Conservation (phyloP, 92 coral and sea anemone genomes). For the Epizoanthus illoricatus region DNA sequence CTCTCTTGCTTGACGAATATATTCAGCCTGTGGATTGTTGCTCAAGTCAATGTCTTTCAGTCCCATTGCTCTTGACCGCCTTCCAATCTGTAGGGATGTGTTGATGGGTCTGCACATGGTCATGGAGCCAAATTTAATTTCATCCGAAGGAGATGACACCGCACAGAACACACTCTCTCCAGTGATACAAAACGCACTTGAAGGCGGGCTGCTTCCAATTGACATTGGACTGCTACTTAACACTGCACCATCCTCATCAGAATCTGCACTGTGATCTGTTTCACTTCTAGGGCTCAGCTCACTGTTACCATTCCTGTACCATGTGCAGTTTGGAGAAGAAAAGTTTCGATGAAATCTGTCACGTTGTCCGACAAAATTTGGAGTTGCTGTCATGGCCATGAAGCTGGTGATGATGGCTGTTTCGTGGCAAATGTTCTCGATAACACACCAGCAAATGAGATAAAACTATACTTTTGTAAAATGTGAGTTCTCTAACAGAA, state of each 20-base stretch:
- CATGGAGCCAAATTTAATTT: neutral
- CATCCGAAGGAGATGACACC: conserved; percentile 21
- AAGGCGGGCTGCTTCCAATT: neutral
- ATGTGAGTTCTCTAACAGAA: too few species aligned
- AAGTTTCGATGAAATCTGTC: conserved; percentile 8
- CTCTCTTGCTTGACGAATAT: conserved; percentile 66
- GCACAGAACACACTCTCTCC: conserved; percentile 31
- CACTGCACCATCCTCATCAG: conserved; percentile 8
- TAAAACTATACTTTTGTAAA: too few species aligned
- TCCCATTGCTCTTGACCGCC: conserved; percentile 65
- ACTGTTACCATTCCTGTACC: conserved; percentile 16
- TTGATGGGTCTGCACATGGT: neutral
- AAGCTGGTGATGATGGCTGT: too few species aligned
- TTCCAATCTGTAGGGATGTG: conserved; percentile 65
- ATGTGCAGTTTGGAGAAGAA: conserved; percentile 14
- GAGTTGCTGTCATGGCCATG: neutral
- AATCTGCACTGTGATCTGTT: neutral
- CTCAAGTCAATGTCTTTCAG: conserved; percentile 73
- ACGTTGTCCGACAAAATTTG: conserved; percentile 5
- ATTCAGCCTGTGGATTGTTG: conserved; percentile 54
- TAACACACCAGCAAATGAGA: too few species aligned
- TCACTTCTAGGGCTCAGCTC: neutral
- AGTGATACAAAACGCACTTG: conserved; percentile 29
- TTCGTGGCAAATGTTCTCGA: too few species aligned
- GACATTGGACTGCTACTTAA: neutral